These are phyloP conservation scores for Chloroceryle inda DNA, from an alignment of 2,797 vertebrate species.

Conservation along the genomic window DNA sequence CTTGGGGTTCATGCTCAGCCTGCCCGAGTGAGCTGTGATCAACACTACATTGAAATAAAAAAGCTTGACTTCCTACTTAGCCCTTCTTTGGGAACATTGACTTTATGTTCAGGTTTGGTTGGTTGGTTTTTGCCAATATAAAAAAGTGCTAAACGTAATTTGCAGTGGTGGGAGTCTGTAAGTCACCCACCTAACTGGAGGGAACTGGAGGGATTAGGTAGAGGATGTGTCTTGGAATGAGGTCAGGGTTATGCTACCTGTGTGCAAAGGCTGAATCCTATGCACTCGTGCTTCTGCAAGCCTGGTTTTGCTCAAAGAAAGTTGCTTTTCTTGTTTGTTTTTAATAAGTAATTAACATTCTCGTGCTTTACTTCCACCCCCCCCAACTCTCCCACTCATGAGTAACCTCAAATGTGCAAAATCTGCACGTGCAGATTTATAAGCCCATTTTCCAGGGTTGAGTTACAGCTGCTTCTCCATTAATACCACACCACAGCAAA, in stretches of 20 bases:
- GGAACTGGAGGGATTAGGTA: background rate
- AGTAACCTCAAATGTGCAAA: background rate
- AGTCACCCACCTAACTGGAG: background rate
- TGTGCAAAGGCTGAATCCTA: background rate
- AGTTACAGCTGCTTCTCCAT: too few species aligned
- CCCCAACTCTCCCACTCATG: background rate
- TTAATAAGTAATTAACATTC: background rate
- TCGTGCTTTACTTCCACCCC: background rate
- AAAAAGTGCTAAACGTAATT: background rate
- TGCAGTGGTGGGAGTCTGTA: background rate
- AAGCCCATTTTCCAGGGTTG: background rate
- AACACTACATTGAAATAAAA: background rate
- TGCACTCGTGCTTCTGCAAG: background rate
- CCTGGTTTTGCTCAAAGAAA: background rate
- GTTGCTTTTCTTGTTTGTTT: background rate
- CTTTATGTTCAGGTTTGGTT: background rate
- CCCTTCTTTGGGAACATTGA: background rate
- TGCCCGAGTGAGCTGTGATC: background rate
- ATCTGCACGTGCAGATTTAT: background rate
- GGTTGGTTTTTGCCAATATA: background rate
- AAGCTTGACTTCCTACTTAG: background rate
- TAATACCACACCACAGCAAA: too few species aligned
- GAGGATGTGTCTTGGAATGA: background rate
- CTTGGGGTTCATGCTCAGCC: background rate
- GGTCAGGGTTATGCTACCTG: rapidly evolving